Evolutionary conservation across 2,113 vertebrate species (phyloP).

Genomic region (Misgurnus mizolepis): DNA sequence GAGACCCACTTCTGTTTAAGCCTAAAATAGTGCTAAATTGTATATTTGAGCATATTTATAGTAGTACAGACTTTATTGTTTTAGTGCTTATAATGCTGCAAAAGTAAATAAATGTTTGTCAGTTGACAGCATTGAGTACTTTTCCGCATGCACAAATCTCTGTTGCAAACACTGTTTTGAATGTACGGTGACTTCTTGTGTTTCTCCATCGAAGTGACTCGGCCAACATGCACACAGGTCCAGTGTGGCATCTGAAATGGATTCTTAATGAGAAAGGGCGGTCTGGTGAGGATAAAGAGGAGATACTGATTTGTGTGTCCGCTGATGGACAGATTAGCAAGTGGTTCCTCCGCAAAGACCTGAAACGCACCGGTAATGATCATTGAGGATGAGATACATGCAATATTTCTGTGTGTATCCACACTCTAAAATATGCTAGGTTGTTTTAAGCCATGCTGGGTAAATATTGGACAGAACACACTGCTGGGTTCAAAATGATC

Average conservation of each 20-base stretch:
- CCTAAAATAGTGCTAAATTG: not conserved
- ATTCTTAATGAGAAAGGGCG: conserved; percentile 71
- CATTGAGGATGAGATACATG: not conserved
- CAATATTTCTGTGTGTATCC: too few species aligned
- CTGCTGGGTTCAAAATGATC: too few species aligned
- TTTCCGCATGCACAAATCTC: not conserved
- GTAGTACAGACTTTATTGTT: not conserved
- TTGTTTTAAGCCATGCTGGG: too few species aligned
- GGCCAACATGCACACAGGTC: conserved; percentile 75
- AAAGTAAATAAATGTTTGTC: not conserved
- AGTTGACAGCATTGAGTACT: not conserved
- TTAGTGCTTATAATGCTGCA: not conserved
- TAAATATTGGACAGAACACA: too few species aligned
- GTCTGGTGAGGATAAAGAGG: conserved; percentile 73
- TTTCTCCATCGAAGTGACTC: conserved; percentile 72
- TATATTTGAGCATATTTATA: not conserved
- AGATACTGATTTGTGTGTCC: conserved; percentile 82
- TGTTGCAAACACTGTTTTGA: not conserved
- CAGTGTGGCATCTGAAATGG: conserved; percentile 89
- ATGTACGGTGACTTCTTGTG: not conserved
- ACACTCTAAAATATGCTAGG: too few species aligned
- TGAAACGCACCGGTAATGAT: conserved; percentile 80
- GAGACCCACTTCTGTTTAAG: not conserved
- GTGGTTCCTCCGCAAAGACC: conserved; percentile 81
- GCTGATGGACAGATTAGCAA: conserved; percentile 83